Conservation (phyloP, 2,888 invertebrate genomes). For the Eremobia ochroleuca region DNA sequence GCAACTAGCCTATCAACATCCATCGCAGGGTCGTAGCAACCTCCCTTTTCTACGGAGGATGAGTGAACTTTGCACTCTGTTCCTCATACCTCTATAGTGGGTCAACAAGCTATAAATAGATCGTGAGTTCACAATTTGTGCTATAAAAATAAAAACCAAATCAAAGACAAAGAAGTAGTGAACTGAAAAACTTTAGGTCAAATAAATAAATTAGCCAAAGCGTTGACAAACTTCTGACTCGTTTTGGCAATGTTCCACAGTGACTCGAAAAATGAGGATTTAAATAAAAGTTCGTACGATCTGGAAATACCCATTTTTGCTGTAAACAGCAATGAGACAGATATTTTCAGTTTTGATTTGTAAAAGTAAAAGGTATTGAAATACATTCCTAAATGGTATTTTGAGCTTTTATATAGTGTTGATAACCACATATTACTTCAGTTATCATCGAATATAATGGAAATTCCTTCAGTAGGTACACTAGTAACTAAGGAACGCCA, state of each 20-base stretch:
- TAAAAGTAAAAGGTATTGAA: background rate
- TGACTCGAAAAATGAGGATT: constrained; percentile 44
- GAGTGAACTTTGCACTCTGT: no score
- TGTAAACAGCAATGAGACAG: constrained; percentile 12
- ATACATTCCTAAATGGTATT: background rate
- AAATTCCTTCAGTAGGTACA: constrained; percentile 11
- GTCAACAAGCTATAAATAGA: background rate
- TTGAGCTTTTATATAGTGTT: background rate
- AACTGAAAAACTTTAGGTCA: constrained; percentile 26
- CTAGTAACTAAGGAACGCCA: background rate
- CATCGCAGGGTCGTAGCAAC: no score
- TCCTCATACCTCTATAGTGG: no score
- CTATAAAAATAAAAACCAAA: constrained; percentile 28
- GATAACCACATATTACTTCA: background rate
- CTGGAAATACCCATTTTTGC: constrained; percentile 24
- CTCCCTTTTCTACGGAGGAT: no score
- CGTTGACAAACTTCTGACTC: constrained; percentile 40
- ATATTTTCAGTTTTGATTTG: constrained; percentile 16
- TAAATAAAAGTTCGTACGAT: constrained; percentile 37
- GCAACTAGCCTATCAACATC: no score
- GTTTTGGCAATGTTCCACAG: constrained; percentile 62
- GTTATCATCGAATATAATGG: background rate
- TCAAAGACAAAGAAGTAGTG: constrained; percentile 27
- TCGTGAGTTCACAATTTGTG: constrained; percentile 2
- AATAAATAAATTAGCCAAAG: constrained; percentile 52